Conservation (phyloP, 2,797 vertebrate genomes). For the Eleutherodactylus coqui region DNA sequence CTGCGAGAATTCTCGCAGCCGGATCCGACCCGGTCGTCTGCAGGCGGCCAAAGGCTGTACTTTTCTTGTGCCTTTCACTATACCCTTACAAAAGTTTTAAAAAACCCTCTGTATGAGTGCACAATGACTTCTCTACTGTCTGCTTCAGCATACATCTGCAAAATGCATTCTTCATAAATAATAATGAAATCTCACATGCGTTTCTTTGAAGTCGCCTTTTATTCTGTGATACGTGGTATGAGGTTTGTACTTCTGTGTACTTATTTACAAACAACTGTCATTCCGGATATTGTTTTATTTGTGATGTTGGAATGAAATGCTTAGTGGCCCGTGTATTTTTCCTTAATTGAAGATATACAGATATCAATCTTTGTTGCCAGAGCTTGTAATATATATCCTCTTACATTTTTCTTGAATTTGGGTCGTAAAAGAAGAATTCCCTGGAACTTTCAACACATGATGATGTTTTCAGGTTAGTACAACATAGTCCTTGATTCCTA, state of each 20-base stretch:
- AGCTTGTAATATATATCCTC: conserved; percentile 85
- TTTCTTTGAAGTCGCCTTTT: background rate
- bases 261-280: background rate
- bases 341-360: conserved; percentile 76
- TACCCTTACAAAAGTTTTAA: too few relatives aligned
- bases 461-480: conserved; percentile 85
- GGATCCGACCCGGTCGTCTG: too few relatives aligned
- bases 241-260: background rate
- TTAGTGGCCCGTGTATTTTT: conserved; percentile 47
- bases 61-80: too few relatives aligned
- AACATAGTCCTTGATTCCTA: background rate
- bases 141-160: background rate
- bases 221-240: background rate
- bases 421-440: conserved; percentile 81
- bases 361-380: conserved; percentile 82
- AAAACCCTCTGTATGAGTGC: background rate
- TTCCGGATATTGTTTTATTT: background rate
- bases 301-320: background rate
- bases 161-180: background rate
- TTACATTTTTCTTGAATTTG: conserved; percentile 84
- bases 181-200: background rate
- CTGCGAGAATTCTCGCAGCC: too few relatives aligned
- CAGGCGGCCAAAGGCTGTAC: too few relatives aligned
- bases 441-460: conserved; percentile 83
- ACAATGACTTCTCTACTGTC: background rate